Conservation (phyloP, 2,888 invertebrate genomes). For the Pyralis farinalis region DNA sequence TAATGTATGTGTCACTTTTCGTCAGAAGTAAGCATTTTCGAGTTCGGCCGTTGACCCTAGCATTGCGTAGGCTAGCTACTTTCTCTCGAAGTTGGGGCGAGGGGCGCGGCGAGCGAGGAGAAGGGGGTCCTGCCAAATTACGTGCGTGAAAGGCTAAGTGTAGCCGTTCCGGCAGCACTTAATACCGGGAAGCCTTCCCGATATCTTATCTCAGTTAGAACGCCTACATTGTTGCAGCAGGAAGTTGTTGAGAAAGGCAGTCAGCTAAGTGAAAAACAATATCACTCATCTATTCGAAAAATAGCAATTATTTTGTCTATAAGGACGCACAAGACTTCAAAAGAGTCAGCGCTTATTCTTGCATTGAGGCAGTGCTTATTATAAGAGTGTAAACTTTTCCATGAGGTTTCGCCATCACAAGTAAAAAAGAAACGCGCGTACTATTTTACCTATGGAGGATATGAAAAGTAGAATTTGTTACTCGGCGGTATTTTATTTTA, state of each 20-base stretch:
- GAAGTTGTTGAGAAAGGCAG: not conserved
- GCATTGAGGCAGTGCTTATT: too few species aligned
- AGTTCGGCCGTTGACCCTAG: constrained; percentile 77
- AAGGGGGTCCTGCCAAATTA: constrained; percentile 78
- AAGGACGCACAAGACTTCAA: too few species aligned
- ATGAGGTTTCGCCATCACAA: too few species aligned
- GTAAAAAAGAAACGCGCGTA: too few species aligned
- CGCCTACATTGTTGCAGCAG: not conserved
- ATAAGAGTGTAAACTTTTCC: too few species aligned
- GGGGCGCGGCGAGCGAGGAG: constrained; percentile 50
- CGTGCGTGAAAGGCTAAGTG: constrained; percentile 76
- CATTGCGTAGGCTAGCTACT: constrained; percentile 80
- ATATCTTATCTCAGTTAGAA: constrained; percentile 5
- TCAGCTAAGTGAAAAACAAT: not conserved
- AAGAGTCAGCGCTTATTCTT: too few species aligned
- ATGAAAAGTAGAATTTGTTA: too few species aligned
- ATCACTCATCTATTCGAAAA: too few species aligned
- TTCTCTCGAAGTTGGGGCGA: constrained; percentile 68
- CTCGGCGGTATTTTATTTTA: too few species aligned
- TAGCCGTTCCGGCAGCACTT: constrained; percentile 48
- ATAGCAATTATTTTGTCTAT: too few species aligned
- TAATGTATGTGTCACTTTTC: constrained; percentile 79
- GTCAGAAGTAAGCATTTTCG: constrained; percentile 76
- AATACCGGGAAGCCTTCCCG: constrained; percentile 29
- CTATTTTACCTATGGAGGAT: too few species aligned